phyloP scores from a whole-genome alignment of 2,888 invertebrate genomes.

The Archips crataeganus region DNA sequence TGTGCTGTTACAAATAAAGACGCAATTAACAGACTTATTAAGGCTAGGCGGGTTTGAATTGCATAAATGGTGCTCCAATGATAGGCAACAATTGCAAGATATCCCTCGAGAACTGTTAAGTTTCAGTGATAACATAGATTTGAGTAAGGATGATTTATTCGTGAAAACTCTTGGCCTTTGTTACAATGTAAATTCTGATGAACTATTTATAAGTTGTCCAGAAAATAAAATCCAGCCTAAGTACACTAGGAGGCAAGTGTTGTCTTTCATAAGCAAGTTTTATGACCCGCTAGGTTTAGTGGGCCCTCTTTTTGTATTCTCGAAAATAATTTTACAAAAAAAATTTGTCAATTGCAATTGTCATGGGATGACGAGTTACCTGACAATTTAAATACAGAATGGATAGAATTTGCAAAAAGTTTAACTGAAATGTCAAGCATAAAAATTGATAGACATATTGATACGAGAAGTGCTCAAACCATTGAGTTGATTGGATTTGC shows the following conservation, averaged over 20 bases:
- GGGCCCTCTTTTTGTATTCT: constrained; percentile 26
- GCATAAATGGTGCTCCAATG: constrained; percentile 20
- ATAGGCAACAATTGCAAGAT: not conserved
- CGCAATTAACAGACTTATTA: not conserved
- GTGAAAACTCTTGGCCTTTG: constrained; percentile 19
- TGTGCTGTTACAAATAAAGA: not conserved
- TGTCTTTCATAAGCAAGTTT: constrained; percentile 11
- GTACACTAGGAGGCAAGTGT: constrained; percentile 17
- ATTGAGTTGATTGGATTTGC: constrained; percentile 19
- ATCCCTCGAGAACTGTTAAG: constrained; percentile 12
- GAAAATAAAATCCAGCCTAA: constrained; percentile 6
- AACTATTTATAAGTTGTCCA: constrained; percentile 7
- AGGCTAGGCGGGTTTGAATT: not conserved
- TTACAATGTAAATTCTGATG: constrained; percentile 4
- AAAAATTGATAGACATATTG: constrained; percentile 10
- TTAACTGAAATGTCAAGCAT: constrained; percentile 6
- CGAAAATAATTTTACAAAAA: constrained; percentile 30
- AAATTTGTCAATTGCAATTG: constrained; percentile 18
- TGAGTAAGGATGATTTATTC: constrained; percentile 19
- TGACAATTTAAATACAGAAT: not conserved
- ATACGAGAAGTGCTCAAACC: not conserved
- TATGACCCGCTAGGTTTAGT: constrained; percentile 17
- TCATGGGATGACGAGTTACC: constrained; percentile 22
- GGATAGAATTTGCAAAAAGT: constrained; percentile 5
- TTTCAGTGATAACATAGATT: constrained; percentile 4